Conservation (phyloP, 2,113 vertebrate species). For the Odocoileus virginianus region DNA sequence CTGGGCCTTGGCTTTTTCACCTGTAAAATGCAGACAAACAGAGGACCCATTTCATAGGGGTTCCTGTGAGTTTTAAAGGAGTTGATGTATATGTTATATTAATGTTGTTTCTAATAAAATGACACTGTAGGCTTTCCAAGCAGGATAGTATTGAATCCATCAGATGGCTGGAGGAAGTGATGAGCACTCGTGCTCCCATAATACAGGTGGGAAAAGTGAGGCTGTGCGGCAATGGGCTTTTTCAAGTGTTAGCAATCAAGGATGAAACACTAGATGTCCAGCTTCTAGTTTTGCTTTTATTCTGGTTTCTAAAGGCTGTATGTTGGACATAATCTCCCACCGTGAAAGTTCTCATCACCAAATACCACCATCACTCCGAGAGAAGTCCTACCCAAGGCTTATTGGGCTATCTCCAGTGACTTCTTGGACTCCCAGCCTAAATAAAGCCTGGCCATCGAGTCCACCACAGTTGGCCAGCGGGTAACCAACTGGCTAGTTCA, state of each 20-base stretch:
- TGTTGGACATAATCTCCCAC: background rate
- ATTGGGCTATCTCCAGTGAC: background rate
- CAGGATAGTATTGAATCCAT: background rate
- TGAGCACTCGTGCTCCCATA: rapidly evolving
- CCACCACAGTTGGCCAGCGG: background rate
- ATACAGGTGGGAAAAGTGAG: background rate
- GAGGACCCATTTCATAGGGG: background rate
- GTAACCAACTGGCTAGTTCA: rapidly evolving
- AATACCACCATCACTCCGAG: background rate
- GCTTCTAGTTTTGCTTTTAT: background rate
- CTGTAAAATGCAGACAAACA: background rate
- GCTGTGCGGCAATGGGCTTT: background rate
- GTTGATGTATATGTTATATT: background rate
- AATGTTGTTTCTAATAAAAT: background rate
- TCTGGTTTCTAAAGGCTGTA: background rate
- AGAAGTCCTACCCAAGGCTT: background rate
- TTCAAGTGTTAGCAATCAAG: background rate
- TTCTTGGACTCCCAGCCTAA: background rate
- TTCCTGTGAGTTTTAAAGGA: background rate
- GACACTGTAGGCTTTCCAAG: background rate
- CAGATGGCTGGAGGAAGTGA: background rate
- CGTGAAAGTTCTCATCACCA: background rate
- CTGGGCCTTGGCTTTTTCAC: background rate
- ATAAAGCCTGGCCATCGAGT: background rate
- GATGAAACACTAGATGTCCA: background rate